phyloP scores from a whole-genome alignment of 2,113 vertebrate species.

The Columbina picui region DNA sequence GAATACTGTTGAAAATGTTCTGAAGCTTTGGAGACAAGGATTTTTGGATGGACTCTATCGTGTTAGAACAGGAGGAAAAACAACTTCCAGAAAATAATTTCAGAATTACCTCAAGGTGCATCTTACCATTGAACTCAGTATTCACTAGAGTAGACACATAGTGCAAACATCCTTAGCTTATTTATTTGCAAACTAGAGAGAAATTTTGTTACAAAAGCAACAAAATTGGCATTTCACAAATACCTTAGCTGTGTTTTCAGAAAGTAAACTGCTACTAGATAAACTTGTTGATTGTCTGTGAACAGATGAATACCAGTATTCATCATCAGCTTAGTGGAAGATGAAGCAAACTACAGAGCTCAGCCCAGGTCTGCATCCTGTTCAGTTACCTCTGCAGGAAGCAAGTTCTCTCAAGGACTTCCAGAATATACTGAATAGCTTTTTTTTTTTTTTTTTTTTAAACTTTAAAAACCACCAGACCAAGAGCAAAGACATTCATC shows the following conservation, averaged over 20 bases:
- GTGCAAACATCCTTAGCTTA: neutral
- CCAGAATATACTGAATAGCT: neutral
- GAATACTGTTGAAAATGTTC: neutral
- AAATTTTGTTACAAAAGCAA: neutral
- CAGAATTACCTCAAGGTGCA: neutral
- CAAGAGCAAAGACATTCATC: neutral
- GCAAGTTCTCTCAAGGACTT: neutral
- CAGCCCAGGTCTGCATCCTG: neutral
- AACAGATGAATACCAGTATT: neutral
- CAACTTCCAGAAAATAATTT: neutral
- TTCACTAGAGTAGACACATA: neutral
- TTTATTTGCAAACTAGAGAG: neutral
- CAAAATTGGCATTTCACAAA: neutral
- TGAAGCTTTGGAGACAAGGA: neutral
- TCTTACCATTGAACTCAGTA: neutral
- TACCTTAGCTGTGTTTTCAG: neutral
- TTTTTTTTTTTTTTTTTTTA: neutral
- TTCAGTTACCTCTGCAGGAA: neutral
- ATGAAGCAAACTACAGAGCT: neutral
- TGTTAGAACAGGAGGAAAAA: neutral
- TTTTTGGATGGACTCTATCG: neutral
- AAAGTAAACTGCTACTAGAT: neutral
- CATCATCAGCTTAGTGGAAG: neutral
- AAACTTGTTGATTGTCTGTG: neutral
- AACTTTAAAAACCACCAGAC: neutral